These are phyloP conservation scores for Brachylomia viminalis DNA, from an alignment of 2,888 invertebrate genomes.

Conservation along the genomic window DNA sequence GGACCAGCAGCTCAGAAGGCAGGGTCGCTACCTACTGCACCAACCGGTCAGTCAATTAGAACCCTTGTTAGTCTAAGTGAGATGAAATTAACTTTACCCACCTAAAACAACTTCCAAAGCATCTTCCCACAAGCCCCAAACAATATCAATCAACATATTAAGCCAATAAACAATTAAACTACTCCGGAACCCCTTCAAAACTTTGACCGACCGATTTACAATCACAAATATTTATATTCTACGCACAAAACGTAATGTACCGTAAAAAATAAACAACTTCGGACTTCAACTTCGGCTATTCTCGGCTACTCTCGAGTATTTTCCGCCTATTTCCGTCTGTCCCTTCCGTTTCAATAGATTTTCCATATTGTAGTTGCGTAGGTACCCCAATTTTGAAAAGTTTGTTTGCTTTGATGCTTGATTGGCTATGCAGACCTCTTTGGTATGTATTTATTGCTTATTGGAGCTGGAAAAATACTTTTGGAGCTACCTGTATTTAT, in stretches of 20 bases:
- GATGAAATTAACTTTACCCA: background rate
- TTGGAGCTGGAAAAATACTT: slow-evolving; percentile 54
- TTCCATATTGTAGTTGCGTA: slow-evolving; percentile 78
- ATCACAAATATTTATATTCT: slow-evolving; percentile 73
- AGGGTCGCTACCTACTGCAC: too few species aligned
- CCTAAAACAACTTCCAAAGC: background rate
- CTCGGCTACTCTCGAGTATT: slow-evolving; percentile 56
- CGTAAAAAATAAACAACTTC: slow-evolving; percentile 80
- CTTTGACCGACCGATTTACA: slow-evolving; percentile 43
- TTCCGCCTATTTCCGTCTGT: slow-evolving; percentile 71
- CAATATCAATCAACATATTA: slow-evolving; percentile 39
- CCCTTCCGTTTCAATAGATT: slow-evolving; percentile 81
- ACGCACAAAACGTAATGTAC: slow-evolving; percentile 68
- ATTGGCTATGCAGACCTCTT: slow-evolving; percentile 71
- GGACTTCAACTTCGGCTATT: slow-evolving; percentile 63
- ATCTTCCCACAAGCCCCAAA: background rate
- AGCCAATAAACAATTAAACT: slow-evolving; percentile 39
- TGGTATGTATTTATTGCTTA: slow-evolving; percentile 62
- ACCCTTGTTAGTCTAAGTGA: background rate
- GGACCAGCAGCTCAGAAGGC: too few species aligned
- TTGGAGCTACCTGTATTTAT: slow-evolving; percentile 33
- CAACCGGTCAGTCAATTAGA: too few species aligned
- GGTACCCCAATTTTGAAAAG: slow-evolving; percentile 79
- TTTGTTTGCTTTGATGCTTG: slow-evolving; percentile 81
- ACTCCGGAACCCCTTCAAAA: slow-evolving; percentile 12